Evolutionary conservation across 2,113 vertebrate species (phyloP).

Genomic region (Callionymus lyra): DNA sequence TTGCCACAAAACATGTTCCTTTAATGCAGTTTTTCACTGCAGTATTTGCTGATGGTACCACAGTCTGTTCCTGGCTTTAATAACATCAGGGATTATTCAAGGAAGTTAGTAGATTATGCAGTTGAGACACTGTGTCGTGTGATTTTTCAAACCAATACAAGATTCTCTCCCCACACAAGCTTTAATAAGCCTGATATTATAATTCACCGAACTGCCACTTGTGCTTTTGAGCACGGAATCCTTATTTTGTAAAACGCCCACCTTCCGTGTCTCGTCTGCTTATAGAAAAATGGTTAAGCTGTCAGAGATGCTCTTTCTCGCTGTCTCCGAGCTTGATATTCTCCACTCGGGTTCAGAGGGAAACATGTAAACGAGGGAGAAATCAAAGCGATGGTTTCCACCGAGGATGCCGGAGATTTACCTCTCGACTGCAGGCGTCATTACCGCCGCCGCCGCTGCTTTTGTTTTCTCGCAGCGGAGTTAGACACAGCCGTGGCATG

Average conservation of each 20-base stretch:
- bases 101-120: too few relatives aligned
- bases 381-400: constrained; percentile 49
- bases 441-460: constrained; percentile 39
- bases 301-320: constrained; percentile 15
- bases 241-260: neutral
- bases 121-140: neutral
- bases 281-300: constrained; percentile 18
- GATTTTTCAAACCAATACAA: neutral
- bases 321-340: constrained; percentile 38
- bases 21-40: too few relatives aligned
- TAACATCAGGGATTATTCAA: too few relatives aligned
- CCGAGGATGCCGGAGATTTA: constrained; percentile 47
- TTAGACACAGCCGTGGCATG: constrained; percentile 55
- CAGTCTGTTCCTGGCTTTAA: too few relatives aligned
- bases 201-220: neutral
- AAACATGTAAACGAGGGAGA: constrained; percentile 39
- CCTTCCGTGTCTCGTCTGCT: constrained; percentile 14
- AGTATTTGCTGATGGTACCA: too few relatives aligned
- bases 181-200: neutral
- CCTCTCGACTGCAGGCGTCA: constrained; percentile 48
- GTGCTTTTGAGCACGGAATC: constrained; percentile 1
- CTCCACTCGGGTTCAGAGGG: constrained; percentile 24
- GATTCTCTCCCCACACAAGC: too few relatives aligned
- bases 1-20: too few relatives aligned
- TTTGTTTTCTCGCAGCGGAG: constrained; percentile 53